Evolutionary conservation across 2,888 invertebrate genomes (phyloP).

Genomic region (Coecobrya sp.): DNA sequence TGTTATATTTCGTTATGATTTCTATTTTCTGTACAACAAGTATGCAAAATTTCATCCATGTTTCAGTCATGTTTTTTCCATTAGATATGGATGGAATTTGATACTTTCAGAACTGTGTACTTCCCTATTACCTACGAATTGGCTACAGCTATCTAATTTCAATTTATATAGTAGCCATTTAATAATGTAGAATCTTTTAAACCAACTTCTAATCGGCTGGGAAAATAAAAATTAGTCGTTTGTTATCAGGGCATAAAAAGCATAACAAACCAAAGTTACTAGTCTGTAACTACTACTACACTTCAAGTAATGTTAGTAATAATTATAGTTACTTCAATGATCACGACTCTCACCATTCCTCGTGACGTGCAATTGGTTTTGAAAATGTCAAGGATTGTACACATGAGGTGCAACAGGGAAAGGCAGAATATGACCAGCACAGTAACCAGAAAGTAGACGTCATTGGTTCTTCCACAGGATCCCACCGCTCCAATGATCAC

Average conservation of each 20-base stretch:
- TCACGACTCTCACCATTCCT: constrained; percentile 79
- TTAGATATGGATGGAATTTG: no score
- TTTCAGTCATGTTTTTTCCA: no score
- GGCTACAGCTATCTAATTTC: no score
- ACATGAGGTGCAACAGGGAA: constrained; percentile 80
- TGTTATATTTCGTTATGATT: no score
- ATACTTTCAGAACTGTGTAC: no score
- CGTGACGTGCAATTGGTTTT: constrained; percentile 82
- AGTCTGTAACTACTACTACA: background rate
- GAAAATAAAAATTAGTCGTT: background rate
- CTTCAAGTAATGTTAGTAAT: constrained; percentile 17
- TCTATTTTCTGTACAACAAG: no score
- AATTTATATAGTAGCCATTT: no score
- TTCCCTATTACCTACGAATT: no score
- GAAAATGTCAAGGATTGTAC: constrained; percentile 82
- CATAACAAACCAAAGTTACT: background rate
- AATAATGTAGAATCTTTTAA: no score
- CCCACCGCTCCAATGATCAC: constrained; percentile 80
- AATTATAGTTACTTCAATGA: constrained; percentile 69
- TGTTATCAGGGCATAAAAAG: no score
- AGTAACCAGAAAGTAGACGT: constrained; percentile 81
- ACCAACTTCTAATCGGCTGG: no score
- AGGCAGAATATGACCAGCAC: constrained; percentile 79
- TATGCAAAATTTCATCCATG: no score
- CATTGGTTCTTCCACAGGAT: constrained; percentile 80